These are phyloP conservation scores for Lepas anatifera DNA, from an alignment of 2,888 invertebrate genomes.

Conservation along the genomic window DNA sequence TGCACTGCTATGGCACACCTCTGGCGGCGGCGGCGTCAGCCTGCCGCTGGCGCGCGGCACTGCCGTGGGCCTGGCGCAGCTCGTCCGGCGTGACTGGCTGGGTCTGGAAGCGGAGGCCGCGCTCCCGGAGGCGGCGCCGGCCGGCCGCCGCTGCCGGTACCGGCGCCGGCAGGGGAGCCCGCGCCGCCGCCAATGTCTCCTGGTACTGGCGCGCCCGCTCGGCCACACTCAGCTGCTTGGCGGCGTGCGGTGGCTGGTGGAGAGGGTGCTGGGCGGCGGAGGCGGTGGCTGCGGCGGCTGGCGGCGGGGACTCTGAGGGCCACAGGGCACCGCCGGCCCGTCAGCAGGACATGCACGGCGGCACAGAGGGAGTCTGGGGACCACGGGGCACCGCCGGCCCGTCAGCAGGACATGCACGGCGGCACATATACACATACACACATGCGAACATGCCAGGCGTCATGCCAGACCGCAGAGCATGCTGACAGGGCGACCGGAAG, in stretches of 20 bases:
- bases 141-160: conserved; percentile 3
- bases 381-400: not conserved
- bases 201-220: not conserved
- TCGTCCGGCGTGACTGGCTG: conserved; percentile 61
- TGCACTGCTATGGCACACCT: conserved; percentile 29
- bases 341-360: not conserved
- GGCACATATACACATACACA: too few relatives aligned
- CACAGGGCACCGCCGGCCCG: not conserved
- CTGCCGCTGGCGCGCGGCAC: conserved; percentile 38
- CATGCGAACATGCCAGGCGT: too few relatives aligned
- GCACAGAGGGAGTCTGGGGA: not conserved
- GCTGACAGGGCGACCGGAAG: too few relatives aligned
- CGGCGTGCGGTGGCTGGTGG: too few relatives aligned
- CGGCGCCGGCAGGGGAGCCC: conserved; percentile 1
- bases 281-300: too few relatives aligned
- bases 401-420: not conserved
- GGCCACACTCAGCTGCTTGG: not conserved
- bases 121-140: conserved; percentile 26
- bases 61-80: conserved; percentile 46
- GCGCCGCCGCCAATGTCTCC: not conserved
- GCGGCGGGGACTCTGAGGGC: not conserved
- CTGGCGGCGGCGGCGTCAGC: conserved; percentile 33
- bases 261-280: too few relatives aligned
- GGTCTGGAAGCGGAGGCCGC: conserved; percentile 49
- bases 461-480: too few relatives aligned